Conservation (phyloP, 1,140 invertebrate genomes). For the Schlechtendalia chinensis region DNA sequence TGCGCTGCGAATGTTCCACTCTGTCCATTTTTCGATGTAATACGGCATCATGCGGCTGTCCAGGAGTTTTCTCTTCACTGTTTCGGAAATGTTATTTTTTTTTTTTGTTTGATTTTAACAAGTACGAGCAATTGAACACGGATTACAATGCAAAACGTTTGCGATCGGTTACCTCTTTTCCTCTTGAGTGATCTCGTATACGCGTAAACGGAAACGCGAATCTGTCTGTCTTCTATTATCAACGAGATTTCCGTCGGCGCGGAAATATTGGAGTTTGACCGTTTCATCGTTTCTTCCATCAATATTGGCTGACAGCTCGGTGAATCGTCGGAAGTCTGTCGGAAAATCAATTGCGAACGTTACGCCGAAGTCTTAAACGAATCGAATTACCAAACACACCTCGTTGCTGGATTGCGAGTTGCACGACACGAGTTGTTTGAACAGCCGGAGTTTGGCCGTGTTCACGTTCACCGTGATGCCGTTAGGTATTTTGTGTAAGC, state of each 20-base stretch:
- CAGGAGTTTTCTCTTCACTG: constrained; percentile 61
- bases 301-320: not conserved
- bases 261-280: not conserved
- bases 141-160: not conserved
- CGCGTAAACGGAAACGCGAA: constrained; percentile 28
- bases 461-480: constrained; percentile 56
- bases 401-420: constrained; percentile 21
- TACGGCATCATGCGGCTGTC: constrained; percentile 61
- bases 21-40: constrained; percentile 55
- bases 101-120: no score
- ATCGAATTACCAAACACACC: not conserved
- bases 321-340: constrained; percentile 26
- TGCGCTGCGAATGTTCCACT: constrained; percentile 56
- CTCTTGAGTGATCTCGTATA: constrained; percentile 18
- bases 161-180: not conserved
- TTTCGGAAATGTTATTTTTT: not conserved
- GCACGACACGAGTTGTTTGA: constrained; percentile 15
- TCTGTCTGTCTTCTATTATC: constrained; percentile 20
- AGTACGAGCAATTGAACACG: no score
- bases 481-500: constrained; percentile 57
- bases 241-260: not conserved
- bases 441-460: constrained; percentile 54
- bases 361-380: not conserved
- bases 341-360: not conserved
- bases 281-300: not conserved